A percentile compares a stretch with the other conserved stretches of the same genome.
Evolutionary conservation across 2,888 invertebrate species (phyloP).

Genomic region (Idaea straminata): DNA sequence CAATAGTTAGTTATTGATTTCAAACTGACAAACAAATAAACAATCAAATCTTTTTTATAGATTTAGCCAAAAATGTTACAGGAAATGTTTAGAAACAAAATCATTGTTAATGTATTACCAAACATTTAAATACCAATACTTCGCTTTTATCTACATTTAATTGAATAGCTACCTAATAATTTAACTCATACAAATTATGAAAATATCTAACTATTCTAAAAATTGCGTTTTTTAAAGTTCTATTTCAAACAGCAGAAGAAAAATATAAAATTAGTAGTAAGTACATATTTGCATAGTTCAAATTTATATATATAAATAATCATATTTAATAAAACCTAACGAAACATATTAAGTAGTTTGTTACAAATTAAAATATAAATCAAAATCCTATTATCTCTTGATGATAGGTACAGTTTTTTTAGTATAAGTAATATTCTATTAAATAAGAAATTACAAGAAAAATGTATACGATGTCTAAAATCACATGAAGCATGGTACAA

Average conservation of each 20-base stretch:
- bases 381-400: not conserved
- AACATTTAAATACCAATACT: not conserved
- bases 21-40: too few species aligned
- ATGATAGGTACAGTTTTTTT: not conserved
- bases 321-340: not conserved
- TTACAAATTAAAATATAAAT: too few species aligned
- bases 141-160: not conserved
- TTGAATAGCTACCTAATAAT: not conserved
- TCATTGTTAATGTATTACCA: not conserved
- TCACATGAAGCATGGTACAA: not conserved
- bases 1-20: too few species aligned
- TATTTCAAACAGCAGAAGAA: not conserved
- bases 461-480: not conserved
- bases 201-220: not conserved
- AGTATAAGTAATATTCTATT: not conserved
- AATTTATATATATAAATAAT: not conserved
- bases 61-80: too few species aligned
- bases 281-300: not conserved
- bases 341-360: too few species aligned
- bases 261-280: not conserved
- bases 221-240: not conserved
- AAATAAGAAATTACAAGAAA: not conserved
- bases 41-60: too few species aligned
- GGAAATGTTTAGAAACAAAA: not conserved
- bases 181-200: not conserved